phyloP scores from a whole-genome alignment of 2,888 invertebrate genomes.

The Pheosia tremula region DNA sequence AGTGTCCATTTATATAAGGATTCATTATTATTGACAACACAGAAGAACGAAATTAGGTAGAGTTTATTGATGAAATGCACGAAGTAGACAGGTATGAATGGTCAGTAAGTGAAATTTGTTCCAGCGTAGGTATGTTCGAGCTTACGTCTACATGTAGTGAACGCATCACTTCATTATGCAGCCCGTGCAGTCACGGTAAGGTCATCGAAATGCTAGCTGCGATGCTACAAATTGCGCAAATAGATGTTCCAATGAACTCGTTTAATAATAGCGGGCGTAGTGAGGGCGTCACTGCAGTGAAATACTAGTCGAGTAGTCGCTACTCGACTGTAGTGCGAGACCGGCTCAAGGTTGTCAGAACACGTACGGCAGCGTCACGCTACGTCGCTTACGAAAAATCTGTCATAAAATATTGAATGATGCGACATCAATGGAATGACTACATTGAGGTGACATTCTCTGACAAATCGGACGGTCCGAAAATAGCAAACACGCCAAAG shows the following conservation, averaged over 20 bases:
- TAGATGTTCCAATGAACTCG: conserved; percentile 84
- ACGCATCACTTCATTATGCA: conserved; percentile 34
- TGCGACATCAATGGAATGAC: conserved; percentile 1
- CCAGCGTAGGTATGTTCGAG: background rate
- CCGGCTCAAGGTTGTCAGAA: conserved; percentile 65
- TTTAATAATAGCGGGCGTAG: conserved; percentile 82
- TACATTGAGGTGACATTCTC: background rate
- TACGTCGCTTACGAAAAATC: conserved; percentile 53
- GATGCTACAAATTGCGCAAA: conserved; percentile 82
- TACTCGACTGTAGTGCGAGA: conserved; percentile 52
- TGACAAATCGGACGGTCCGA: conserved; percentile 21
- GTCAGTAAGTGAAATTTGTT: conserved; percentile 30
- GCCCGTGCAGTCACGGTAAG: conserved; percentile 62
- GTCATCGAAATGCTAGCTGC: conserved; percentile 75
- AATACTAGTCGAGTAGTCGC: conserved; percentile 56
- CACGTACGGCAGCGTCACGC: conserved; percentile 48
- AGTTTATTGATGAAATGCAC: conserved; percentile 28
- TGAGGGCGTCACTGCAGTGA: conserved; percentile 73
- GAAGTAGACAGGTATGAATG: conserved; percentile 30
- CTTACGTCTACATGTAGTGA: conserved; percentile 13
- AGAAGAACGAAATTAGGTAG: conserved; percentile 13
- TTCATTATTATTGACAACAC: conserved; percentile 17
- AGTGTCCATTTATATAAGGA: conserved; percentile 7
- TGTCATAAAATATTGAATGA: conserved; percentile 39
- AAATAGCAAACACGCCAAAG: conserved; percentile 8